Percentiles rank a stretch among this genome's conserved stretches.
Conservation (phyloP, 2,113 vertebrate genomes). For the Crypturellus undulatus region DNA sequence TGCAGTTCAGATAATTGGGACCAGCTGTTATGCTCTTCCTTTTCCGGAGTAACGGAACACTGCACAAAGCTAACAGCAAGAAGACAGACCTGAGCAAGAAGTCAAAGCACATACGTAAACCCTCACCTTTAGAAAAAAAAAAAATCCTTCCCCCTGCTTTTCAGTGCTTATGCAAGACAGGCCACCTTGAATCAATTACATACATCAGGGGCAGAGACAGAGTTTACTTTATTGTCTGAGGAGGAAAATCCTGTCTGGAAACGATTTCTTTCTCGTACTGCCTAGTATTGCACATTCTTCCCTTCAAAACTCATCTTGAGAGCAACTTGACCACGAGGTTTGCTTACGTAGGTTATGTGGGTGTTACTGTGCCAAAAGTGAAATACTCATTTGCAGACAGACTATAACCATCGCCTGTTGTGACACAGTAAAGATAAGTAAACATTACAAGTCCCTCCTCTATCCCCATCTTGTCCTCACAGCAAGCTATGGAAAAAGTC, state of each 20-base stretch:
- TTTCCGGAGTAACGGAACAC: conserved; percentile 57
- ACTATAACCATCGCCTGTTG: background rate
- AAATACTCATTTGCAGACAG: background rate
- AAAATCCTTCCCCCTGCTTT: background rate
- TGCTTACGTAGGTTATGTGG: background rate
- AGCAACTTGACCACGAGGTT: background rate
- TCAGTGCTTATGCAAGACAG: background rate
- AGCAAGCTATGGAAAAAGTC: background rate
- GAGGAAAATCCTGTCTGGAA: conserved; percentile 15
- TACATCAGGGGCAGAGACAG: background rate
- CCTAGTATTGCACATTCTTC: background rate
- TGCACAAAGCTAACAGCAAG: conserved; percentile 44
- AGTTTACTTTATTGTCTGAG: conserved; percentile 36
- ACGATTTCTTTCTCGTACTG: conserved; percentile 9
- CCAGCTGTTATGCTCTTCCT: conserved; percentile 73
- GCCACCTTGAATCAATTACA: conserved; percentile 56
- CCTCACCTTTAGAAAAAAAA: background rate
- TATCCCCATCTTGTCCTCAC: background rate
- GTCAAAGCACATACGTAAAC: conserved; percentile 54
- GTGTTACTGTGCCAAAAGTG: background rate
- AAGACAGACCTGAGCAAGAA: conserved; percentile 46
- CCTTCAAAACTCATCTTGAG: background rate
- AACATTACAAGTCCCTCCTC: background rate
- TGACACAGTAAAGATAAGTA: background rate
- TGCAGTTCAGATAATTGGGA: conserved; percentile 75